Conservation (phyloP, 35 echinoderm and acorn worm species). For the Stichopus chloronotus region DNA sequence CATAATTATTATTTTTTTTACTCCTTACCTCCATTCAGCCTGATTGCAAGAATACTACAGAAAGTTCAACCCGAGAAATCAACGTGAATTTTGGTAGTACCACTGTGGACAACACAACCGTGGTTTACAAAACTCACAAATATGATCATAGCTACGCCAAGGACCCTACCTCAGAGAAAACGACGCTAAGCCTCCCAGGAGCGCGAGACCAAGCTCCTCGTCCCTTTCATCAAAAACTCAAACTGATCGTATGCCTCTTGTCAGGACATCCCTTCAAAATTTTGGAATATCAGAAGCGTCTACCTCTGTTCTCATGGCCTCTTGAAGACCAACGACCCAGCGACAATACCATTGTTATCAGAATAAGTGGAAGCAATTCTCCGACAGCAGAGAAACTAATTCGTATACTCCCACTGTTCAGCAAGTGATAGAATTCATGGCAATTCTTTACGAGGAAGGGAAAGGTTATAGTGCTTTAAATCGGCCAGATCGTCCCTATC, state of each 20-base stretch:
- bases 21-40: slow-evolving; percentile 38
- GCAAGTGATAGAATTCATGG: neutral
- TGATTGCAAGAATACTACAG: neutral
- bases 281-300: neutral
- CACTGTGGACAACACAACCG: too few species aligned
- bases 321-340: neutral
- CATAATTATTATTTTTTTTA: too few species aligned
- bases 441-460: neutral
- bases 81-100: too few species aligned
- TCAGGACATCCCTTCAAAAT: neutral
- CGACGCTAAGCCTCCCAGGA: neutral
- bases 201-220: slow-evolving; percentile 8
- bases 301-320: neutral
- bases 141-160: too few species aligned
- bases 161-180: too few species aligned
- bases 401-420: neutral
- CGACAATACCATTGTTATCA: neutral
- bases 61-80: too few species aligned
- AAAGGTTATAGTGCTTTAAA: neutral
- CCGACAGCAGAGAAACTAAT: slow-evolving; percentile 3
- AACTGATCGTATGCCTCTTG: neutral
- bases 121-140: too few species aligned
- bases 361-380: slow-evolving; percentile 10
- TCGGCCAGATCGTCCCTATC: neutral
- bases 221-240: neutral